Evolutionary conservation across 2,888 invertebrate species (phyloP).

Genomic region (Acheta domesticus): DNA sequence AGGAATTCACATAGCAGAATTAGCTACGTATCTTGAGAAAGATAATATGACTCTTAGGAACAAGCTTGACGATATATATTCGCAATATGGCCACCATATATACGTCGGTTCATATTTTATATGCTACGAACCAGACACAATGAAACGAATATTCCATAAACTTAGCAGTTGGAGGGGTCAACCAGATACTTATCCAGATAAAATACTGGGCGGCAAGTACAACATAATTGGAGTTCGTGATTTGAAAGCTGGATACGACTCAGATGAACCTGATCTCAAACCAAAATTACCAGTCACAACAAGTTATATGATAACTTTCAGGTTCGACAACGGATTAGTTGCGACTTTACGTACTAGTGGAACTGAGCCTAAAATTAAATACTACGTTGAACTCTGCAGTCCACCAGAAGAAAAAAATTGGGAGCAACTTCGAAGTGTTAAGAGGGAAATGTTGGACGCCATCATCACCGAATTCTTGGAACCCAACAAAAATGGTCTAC

Average conservation of each 20-base stretch:
- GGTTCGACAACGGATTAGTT: conserved; percentile 79
- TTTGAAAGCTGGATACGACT: conserved; percentile 83
- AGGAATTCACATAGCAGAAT: conserved; percentile 72
- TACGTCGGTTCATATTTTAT: conserved; percentile 86
- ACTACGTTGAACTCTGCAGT: conserved; percentile 88
- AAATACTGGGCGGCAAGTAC: conserved; percentile 61
- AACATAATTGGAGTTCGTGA: conserved; percentile 73
- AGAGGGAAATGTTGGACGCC: conserved; percentile 71
- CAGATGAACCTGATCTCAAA: conserved; percentile 62
- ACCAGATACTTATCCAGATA: conserved; percentile 64
- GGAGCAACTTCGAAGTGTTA: conserved; percentile 56
- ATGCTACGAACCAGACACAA: conserved; percentile 69
- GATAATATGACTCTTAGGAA: conserved; percentile 50
- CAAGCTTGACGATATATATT: conserved; percentile 70
- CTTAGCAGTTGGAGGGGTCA: conserved; percentile 69
- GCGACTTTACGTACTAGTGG: conserved; percentile 93
- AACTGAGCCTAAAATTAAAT: conserved; percentile 98
- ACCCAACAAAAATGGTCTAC: conserved; percentile 66
- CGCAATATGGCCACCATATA: conserved; percentile 83
- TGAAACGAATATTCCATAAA: conserved; percentile 73
- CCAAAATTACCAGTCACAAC: conserved; percentile 66
- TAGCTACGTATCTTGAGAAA: conserved; percentile 66
- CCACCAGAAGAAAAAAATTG: conserved; percentile 63
- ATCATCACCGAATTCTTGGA: conserved; percentile 78
- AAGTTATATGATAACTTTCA: conserved; percentile 92